Evolutionary conservation across 2,888 invertebrate genomes (phyloP).

Genomic region (Palloptera scutellata): DNA sequence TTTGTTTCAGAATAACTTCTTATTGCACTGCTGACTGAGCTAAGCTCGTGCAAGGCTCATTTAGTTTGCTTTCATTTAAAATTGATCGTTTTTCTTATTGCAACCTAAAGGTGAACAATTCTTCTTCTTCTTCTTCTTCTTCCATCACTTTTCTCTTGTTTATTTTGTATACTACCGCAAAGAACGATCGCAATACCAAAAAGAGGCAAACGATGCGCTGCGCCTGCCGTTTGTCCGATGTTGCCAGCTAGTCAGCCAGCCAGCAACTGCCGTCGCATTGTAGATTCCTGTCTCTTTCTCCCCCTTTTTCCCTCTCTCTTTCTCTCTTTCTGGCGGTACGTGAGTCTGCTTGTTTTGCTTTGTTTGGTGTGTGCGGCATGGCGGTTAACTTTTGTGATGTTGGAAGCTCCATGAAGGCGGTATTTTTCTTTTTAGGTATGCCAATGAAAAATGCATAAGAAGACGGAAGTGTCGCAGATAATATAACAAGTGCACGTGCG

Average conservation of each 20-base stretch:
- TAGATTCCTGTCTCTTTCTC: background rate
- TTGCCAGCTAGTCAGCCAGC: background rate
- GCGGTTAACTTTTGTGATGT: too few relatives aligned
- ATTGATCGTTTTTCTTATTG: constrained; percentile 52
- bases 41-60: too few relatives aligned
- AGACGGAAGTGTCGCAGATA: too few relatives aligned
- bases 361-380: background rate
- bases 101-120: constrained; percentile 26
- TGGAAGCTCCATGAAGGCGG: too few relatives aligned
- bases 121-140: constrained; percentile 1
- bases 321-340: background rate
- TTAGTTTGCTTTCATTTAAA: constrained; percentile 29
- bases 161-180: background rate
- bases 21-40: too few relatives aligned
- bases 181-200: constrained; percentile 3
- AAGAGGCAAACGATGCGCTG: constrained; percentile 4
- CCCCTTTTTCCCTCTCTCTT: background rate
- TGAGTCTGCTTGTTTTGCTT: background rate
- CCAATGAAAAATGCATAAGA: background rate
- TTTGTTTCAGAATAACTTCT: background rate
- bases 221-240: background rate
- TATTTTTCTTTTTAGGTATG: background rate
- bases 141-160: background rate
- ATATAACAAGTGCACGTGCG: too few relatives aligned
- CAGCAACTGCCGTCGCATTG: background rate